A percentile compares a stretch with the other conserved stretches of the same genome.
Conservation (phyloP, 2,797 vertebrate species). For the Micromesistius poutassou region DNA sequence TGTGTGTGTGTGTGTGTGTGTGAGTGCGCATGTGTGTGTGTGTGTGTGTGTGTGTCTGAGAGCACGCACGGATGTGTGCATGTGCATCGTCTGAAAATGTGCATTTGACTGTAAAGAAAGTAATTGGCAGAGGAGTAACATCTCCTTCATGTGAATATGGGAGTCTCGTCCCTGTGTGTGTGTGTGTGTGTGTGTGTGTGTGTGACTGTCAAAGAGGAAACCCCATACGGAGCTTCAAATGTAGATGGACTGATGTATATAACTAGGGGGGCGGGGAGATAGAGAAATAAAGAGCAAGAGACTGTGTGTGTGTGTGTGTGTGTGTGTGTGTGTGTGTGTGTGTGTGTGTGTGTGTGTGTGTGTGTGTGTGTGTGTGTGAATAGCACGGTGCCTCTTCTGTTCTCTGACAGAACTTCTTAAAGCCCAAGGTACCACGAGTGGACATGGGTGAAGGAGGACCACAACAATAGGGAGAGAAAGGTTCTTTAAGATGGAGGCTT, state of each 20-base stretch:
- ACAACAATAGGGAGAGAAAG: not conserved
- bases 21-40: constrained; percentile 7
- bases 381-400: not conserved
- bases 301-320: constrained; percentile 8
- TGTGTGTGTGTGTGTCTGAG: constrained; percentile 1
- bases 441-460: not conserved
- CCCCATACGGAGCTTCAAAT: constrained; percentile 44
- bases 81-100: constrained; percentile 19
- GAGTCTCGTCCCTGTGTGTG: not conserved
- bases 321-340: not conserved
- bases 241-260: constrained; percentile 32
- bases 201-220: constrained; percentile 33
- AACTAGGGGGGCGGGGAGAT: not conserved
- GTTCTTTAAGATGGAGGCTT: not conserved
- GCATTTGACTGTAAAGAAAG: constrained; percentile 17
- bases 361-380: constrained; percentile 1
- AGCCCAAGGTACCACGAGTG: not conserved
- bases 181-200: constrained; percentile 9
- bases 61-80: not conserved
- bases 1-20: constrained; percentile 7
- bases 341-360: not conserved
- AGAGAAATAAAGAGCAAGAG: not conserved
- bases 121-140: constrained; percentile 40
- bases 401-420: not conserved
- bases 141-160: constrained; percentile 24